Conservation (phyloP, 2,888 invertebrate genomes). For the Antheraea yamamai region DNA sequence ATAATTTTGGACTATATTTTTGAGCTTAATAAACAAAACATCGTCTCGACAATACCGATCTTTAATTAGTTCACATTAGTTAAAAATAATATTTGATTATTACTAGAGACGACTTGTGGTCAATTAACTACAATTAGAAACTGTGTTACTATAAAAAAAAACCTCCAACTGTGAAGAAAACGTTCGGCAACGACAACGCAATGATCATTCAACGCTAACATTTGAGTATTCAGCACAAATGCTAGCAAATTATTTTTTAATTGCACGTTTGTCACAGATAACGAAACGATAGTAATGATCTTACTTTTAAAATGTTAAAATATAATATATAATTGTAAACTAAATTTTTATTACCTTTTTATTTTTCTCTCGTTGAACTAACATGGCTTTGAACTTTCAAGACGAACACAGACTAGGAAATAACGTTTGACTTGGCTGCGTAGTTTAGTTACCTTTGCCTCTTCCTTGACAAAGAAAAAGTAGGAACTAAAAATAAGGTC, state of each 20-base stretch:
- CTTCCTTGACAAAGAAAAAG: neutral
- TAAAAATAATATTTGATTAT: neutral
- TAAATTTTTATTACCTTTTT: neutral
- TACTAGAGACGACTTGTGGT: neutral
- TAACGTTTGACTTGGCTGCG: too few relatives aligned
- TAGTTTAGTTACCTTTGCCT: too few relatives aligned
- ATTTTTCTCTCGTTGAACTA: neutral
- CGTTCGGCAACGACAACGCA: neutral
- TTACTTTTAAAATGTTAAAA: slow-evolving; percentile 10
- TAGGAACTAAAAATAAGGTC: too few relatives aligned
- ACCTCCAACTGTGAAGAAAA: neutral
- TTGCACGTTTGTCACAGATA: slow-evolving; percentile 11
- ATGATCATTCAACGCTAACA: neutral
- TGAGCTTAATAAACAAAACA: too few relatives aligned
- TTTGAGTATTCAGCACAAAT: neutral
- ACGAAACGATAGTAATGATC: slow-evolving; percentile 9
- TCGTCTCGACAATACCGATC: too few relatives aligned
- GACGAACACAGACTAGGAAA: too few relatives aligned
- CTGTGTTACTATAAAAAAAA: neutral
- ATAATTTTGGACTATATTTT: too few relatives aligned
- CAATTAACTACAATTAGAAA: neutral
- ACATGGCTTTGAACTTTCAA: too few relatives aligned
- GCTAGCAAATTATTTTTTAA: slow-evolving; percentile 18
- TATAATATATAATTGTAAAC: slow-evolving; percentile 17
- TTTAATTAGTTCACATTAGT: too few relatives aligned